A percentile compares a stretch with the other conserved stretches of the same genome.
Evolutionary conservation across 2,113 vertebrate genomes (phyloP).

Genomic region (Lethenteron reissneri): DNA sequence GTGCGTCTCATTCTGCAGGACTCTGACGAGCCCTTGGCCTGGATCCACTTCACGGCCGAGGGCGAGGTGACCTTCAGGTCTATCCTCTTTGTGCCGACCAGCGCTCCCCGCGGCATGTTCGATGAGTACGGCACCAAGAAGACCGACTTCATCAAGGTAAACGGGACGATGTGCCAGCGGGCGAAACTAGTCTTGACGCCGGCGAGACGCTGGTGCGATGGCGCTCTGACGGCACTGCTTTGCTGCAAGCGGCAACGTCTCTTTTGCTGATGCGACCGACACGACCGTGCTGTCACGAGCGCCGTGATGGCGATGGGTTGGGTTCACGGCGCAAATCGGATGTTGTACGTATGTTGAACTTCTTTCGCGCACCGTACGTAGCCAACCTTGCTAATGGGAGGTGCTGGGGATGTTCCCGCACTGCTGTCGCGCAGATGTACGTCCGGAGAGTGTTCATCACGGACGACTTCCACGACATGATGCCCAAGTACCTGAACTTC

Average conservation of each 20-base stretch:
- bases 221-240: neutral
- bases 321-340: no score
- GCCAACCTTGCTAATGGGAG: no score
- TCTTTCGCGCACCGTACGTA: no score
- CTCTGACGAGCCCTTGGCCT: slow-evolving; percentile 52
- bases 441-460: slow-evolving; percentile 97
- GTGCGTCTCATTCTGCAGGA: slow-evolving; percentile 29
- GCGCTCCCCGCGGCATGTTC: slow-evolving; percentile 77
- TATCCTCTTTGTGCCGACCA: slow-evolving; percentile 70
- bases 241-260: no score
- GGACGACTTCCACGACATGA: slow-evolving; percentile 98
- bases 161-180: no score
- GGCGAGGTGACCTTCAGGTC: slow-evolving; percentile 96
- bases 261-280: no score
- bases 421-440: slow-evolving; percentile 36
- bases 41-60: slow-evolving; percentile 93
- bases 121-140: slow-evolving; percentile 96
- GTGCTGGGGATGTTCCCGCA: no score
- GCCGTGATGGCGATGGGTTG: no score
- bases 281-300: no score
- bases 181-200: no score
- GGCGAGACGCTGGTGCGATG: no score
- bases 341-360: no score
- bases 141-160: slow-evolving; percentile 90
- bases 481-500: slow-evolving; percentile 97